Conservation (phyloP, 1,140 invertebrate genomes). For the Drosophila erecta region DNA sequence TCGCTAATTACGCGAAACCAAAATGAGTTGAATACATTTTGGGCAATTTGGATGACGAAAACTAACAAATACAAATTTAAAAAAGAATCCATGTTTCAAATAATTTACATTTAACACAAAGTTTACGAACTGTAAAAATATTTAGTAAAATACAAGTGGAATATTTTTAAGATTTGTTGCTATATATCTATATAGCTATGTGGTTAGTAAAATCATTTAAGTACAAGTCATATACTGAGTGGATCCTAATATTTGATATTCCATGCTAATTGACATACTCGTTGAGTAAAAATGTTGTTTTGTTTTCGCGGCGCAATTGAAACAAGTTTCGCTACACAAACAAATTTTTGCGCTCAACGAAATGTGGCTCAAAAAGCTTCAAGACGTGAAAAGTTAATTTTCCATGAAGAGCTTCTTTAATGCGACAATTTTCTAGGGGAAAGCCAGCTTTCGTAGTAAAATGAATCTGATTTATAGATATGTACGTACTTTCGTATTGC, state of each 20-base stretch:
- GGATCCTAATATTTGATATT: neutral
- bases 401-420: slow-evolving; percentile 8
- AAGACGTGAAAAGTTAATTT: slow-evolving; percentile 9
- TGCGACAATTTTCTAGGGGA: neutral
- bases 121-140: too few species aligned
- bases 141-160: too few species aligned
- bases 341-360: slow-evolving; percentile 13
- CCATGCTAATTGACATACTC: neutral
- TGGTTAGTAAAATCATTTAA: too few species aligned
- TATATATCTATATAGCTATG: too few species aligned
- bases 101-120: too few species aligned
- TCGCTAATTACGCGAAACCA: slow-evolving; percentile 20
- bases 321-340: slow-evolving; percentile 41
- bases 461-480: neutral
- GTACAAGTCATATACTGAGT: neutral
- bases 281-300: slow-evolving; percentile 19
- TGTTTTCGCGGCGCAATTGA: slow-evolving; percentile 54
- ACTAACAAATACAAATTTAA: too few species aligned
- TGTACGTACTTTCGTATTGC: neutral
- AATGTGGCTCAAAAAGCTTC: slow-evolving; percentile 39
- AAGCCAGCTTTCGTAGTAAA: too few species aligned
- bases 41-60: neutral
- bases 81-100: too few species aligned
- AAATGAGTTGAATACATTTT: slow-evolving; percentile 15
- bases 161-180: too few species aligned